These are phyloP conservation scores for Clinocottus analis DNA, from an alignment of 2,113 vertebrate species.

Conservation along the genomic window DNA sequence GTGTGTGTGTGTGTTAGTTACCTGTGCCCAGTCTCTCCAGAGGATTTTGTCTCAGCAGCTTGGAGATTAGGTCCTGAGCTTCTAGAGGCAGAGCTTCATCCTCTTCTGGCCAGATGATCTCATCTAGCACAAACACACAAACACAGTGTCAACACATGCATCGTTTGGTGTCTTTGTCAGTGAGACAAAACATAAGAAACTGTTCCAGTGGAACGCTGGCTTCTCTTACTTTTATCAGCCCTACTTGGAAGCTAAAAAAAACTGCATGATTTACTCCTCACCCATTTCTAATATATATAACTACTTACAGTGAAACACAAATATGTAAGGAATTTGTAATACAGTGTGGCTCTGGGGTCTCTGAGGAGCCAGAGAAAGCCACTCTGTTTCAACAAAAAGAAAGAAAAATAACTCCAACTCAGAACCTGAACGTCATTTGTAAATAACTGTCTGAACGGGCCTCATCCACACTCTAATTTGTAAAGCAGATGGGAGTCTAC, in stretches of 20 bases:
- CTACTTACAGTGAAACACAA: too few relatives aligned
- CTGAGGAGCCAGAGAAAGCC: too few relatives aligned
- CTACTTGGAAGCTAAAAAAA: not conserved
- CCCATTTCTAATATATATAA: not conserved
- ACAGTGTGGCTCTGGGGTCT: too few relatives aligned
- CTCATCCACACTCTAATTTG: too few relatives aligned
- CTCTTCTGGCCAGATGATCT: conserved; percentile 97
- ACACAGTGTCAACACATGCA: not conserved
- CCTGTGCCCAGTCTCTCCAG: conserved; percentile 96
- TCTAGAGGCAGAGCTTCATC: conserved; percentile 94
- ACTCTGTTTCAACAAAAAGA: too few relatives aligned
- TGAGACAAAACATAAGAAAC: not conserved
- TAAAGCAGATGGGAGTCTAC: too few relatives aligned
- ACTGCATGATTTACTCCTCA: too few relatives aligned
- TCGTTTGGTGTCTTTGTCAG: not conserved
- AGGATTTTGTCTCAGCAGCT: conserved; percentile 93
- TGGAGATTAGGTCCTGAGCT: conserved; percentile 94
- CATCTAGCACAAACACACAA: conserved; percentile 83
- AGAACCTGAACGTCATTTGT: too few relatives aligned
- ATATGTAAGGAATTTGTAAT: not conserved
- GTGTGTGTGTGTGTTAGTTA: conserved; percentile 62
- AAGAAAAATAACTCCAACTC: too few relatives aligned
- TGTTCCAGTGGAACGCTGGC: too few relatives aligned
- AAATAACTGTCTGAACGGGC: too few relatives aligned
- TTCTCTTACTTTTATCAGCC: not conserved